phyloP scores from a whole-genome alignment of 2,888 invertebrate genomes.

The Ochropacha duplaris region DNA sequence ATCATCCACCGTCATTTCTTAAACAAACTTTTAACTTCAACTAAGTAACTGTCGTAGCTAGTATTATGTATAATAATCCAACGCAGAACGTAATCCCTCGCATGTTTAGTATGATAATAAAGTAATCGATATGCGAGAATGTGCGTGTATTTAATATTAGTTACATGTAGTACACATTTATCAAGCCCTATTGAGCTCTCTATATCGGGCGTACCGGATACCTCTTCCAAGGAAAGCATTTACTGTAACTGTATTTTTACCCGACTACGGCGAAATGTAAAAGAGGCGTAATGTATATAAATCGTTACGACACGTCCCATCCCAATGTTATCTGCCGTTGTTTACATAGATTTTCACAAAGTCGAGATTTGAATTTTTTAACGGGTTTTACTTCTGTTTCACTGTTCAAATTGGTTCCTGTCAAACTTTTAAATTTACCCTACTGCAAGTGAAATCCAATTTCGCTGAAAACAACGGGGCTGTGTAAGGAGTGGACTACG shows the following conservation, averaged over 20 bases:
- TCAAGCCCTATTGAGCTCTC: conserved; percentile 12
- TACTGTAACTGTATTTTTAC: conserved; percentile 4
- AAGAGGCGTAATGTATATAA: neutral
- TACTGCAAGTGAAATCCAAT: neutral
- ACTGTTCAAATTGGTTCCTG: too few species aligned
- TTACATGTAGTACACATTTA: conserved; percentile 11
- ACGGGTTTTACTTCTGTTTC: too few species aligned
- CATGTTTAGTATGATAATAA: conserved; percentile 4
- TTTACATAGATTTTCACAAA: too few species aligned
- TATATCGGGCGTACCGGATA: conserved; percentile 16
- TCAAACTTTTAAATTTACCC: neutral
- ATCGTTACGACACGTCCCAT: neutral
- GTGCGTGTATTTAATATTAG: conserved; percentile 5
- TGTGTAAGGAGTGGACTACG: neutral
- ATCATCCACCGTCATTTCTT: too few species aligned
- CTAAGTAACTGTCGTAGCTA: neutral
- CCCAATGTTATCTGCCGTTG: neutral
- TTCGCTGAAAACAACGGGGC: neutral
- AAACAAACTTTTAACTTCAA: neutral
- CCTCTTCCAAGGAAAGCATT: conserved; percentile 19
- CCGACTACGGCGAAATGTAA: neutral
- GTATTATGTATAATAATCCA: neutral
- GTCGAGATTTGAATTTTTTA: too few species aligned
- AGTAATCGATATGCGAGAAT: conserved; percentile 5
- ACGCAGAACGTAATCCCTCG: conserved; percentile 1